phyloP scores from a whole-genome alignment of 2,113 vertebrate species.

The Trogon surrucura region DNA sequence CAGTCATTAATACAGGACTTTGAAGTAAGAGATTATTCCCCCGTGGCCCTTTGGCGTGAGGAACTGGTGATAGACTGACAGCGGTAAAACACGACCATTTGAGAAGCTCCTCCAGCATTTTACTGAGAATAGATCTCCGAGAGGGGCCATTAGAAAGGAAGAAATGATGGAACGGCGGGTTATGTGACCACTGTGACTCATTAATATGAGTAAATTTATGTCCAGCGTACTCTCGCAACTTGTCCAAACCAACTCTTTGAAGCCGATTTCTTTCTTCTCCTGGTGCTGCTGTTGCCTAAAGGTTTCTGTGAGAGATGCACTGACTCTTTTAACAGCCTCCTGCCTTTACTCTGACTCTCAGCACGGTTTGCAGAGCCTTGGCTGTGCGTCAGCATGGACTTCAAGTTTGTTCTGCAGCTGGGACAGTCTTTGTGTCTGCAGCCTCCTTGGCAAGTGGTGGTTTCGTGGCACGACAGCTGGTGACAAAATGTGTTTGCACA shows the following conservation, averaged over 20 bases:
- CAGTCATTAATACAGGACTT: neutral
- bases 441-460: neutral
- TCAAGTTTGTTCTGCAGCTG: neutral
- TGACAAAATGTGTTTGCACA: conserved; percentile 12
- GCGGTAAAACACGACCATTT: conserved; percentile 30
- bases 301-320: neutral
- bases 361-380: accelerated
- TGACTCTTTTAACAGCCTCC: neutral
- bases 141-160: conserved; percentile 38
- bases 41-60: neutral
- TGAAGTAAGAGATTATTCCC: conserved; percentile 36
- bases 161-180: neutral
- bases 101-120: conserved; percentile 56
- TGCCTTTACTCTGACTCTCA: neutral
- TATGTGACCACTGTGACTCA: conserved; percentile 50
- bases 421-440: neutral
- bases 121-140: conserved; percentile 53
- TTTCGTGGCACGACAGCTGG: neutral
- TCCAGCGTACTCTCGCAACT: neutral
- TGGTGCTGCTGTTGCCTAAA: conserved; percentile 1
- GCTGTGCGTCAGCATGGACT: neutral
- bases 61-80: neutral
- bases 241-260: neutral
- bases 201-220: conserved; percentile 69
- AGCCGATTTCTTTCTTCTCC: conserved; percentile 27